Percentiles rank a stretch among this genome's conserved stretches.
phyloP scores from a whole-genome alignment of 2,888 invertebrate genomes.

The Oscheius sp. region DNA sequence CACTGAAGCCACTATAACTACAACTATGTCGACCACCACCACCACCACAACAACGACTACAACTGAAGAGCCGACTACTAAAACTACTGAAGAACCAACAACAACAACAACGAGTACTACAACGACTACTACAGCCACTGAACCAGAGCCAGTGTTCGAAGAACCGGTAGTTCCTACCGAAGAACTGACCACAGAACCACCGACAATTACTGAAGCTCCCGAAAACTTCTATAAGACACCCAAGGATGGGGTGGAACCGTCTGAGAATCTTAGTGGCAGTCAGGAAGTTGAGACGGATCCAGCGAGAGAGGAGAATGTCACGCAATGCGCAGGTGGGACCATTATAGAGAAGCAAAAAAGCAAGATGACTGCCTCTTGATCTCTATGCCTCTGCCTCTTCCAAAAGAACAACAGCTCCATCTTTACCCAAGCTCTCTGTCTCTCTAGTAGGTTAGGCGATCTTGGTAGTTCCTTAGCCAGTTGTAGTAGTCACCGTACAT shows the following conservation, averaged over 20 bases:
- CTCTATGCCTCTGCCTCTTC: no score
- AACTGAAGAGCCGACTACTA: conserved; percentile 20
- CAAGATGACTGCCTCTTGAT: no score
- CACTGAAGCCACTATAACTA: conserved; percentile 9
- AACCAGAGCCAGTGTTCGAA: not conserved
- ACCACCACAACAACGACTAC: conserved; percentile 36
- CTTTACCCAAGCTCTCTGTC: conserved; percentile 20
- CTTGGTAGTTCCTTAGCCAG: conserved; percentile 13
- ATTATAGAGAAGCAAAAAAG: no score
- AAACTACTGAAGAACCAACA: not conserved
- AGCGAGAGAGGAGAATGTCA: not conserved
- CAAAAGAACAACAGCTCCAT: not conserved
- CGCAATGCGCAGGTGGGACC: conserved; percentile 11
- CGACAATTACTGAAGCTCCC: conserved; percentile 6
- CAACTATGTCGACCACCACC: conserved; percentile 11
- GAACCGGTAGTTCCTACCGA: not conserved
- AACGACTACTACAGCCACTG: not conserved
- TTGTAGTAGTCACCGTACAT: conserved; percentile 15
- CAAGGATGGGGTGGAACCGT: not conserved
- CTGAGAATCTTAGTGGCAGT: not conserved
- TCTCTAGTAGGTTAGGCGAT: not conserved
- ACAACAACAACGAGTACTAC: conserved; percentile 26
- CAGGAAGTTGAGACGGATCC: conserved; percentile 17
- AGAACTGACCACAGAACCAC: no score
- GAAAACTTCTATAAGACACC: conserved; percentile 4